Evolutionary conservation across 2,797 vertebrate genomes (phyloP), one percentile per base, ranked within the genome.

Genomic region (Hydrolagus colliei): DNA sequence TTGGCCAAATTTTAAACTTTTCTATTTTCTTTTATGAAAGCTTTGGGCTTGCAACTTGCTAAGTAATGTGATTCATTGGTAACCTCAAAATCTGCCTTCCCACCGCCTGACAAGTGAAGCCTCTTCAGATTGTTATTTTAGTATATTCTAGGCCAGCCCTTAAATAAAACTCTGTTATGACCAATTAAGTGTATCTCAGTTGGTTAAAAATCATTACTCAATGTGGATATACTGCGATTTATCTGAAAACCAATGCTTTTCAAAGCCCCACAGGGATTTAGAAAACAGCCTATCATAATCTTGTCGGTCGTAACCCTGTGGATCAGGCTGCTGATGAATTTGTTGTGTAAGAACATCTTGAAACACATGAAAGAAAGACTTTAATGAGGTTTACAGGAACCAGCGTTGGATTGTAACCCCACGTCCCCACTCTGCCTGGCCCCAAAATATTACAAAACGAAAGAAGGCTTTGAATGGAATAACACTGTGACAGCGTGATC

Each of bases 321-420:
- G 92, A 93, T 92, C 92, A 92, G 89, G 87, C 86, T 88, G 89
- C 88, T 0, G 35, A 91, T 90, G 91, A 91, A 86, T 89, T 92
- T 92, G 41, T 91, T 92, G 88, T 91, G 35, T 87, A 89, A 89
- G 90, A 90, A 86, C 86, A 85, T 89, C 89, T 88, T 73, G 41
- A 87, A 91, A 90, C 86, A 87, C 89, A 87, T 86, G 85, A 84
- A 80, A 86, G 86, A 76, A 85, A 76, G 67, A 32, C 61, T 35
- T 61, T 7, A 27, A 9, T 80, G 22, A 80, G 62, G 1, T 67
- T 63, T 65, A 63, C 22, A 32, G 13, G 78, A 65, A 16, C 27
- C 22, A 16, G 22, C 16, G 22, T 2, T 67, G 13, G 63, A 2
- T 80, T 27, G 32, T 14, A 65, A 80, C 9, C 0, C 41, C 6